Evolutionary conservation across 2,888 invertebrate genomes (phyloP).

Genomic region (Caenorhabditis sp.): DNA sequence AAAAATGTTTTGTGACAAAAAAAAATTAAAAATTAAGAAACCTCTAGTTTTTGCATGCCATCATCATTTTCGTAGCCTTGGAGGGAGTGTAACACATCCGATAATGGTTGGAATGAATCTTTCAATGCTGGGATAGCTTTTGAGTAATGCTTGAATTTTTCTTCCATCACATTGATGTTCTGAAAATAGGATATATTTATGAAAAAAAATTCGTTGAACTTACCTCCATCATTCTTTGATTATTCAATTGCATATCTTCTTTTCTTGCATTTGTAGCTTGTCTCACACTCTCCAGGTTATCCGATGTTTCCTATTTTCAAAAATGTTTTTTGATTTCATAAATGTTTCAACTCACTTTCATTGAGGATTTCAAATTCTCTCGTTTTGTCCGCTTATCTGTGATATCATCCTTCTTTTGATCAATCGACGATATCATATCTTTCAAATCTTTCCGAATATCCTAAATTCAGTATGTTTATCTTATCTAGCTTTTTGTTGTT

Average conservation of each 20-base stretch:
- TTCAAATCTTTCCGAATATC: conserved; percentile 30
- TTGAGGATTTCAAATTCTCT: conserved; percentile 11
- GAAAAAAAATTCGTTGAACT: no score
- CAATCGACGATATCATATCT: conserved; percentile 27
- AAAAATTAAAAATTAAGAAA: neutral
- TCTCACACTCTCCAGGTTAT: neutral
- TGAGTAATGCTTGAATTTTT: neutral
- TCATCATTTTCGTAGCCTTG: neutral
- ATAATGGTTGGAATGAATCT: conserved; percentile 6
- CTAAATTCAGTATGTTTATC: conserved; percentile 9
- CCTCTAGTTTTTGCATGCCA: neutral
- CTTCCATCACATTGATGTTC: neutral
- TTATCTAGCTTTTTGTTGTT: neutral
- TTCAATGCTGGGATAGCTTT: conserved; percentile 16
- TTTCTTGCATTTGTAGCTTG: neutral
- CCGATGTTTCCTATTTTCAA: conserved; percentile 16
- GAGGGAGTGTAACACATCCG: conserved; percentile 19
- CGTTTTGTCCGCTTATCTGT: conserved; percentile 17
- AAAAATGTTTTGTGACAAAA: neutral
- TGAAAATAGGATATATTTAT: neutral
- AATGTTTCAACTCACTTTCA: conserved; percentile 16
- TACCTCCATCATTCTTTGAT: conserved; percentile 13
- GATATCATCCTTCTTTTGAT: conserved; percentile 35
- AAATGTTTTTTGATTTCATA: conserved; percentile 11
- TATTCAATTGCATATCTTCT: conserved; percentile 5